phyloP scores from a whole-genome alignment of 2,888 invertebrate genomes.

The Eristalis pertinax region DNA sequence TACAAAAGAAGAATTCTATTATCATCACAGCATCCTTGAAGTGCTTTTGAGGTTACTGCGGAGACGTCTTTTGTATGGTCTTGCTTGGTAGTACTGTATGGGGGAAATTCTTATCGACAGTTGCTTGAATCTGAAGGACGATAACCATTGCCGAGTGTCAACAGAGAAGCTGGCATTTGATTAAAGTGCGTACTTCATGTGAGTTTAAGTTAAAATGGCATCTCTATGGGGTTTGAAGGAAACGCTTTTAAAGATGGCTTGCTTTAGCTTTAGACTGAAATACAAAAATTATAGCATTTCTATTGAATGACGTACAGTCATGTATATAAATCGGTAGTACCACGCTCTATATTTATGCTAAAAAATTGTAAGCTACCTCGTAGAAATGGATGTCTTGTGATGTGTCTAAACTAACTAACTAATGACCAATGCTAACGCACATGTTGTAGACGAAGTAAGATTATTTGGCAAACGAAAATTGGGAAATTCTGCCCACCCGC shows the following conservation, averaged over 20 bases:
- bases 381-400: too few species aligned
- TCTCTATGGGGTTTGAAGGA: too few species aligned
- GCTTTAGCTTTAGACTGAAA: too few species aligned
- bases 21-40: not conserved
- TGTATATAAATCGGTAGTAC: too few species aligned
- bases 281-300: not conserved
- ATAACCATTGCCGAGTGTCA: not conserved
- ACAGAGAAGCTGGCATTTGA: not conserved
- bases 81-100: not conserved
- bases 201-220: not conserved
- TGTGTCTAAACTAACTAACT: too few species aligned
- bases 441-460: too few species aligned
- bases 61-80: not conserved
- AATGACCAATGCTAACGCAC: too few species aligned
- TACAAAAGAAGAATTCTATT: not conserved
- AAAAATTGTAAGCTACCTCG: too few species aligned
- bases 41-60: not conserved
- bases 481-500: too few species aligned
- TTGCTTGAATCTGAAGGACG: not conserved
- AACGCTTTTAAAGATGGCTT: too few species aligned
- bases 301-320: not conserved
- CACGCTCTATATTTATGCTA: too few species aligned
- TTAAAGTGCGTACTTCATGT: not conserved
- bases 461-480: too few species aligned
- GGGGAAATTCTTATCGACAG: not conserved